Conservation (phyloP, 2,797 vertebrate species). For the Synaphobranchus kaupii region DNA sequence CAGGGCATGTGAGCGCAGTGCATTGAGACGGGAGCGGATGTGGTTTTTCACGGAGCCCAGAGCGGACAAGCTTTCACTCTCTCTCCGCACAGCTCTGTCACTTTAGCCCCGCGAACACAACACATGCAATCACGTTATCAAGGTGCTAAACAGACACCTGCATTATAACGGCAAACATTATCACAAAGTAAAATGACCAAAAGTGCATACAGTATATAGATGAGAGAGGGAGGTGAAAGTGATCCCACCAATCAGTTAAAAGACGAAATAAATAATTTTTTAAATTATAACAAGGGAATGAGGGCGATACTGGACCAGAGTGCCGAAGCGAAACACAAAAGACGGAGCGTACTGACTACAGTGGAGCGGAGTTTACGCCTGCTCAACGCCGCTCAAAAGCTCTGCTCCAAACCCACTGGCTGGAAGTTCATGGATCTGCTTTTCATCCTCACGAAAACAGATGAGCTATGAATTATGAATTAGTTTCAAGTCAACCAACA, state of each 20-base stretch:
- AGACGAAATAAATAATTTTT: not conserved
- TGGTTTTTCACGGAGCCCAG: not conserved
- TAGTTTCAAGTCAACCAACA: not conserved
- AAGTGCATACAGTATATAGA: not conserved
- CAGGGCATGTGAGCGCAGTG: not conserved
- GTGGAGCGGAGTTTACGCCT: not conserved
- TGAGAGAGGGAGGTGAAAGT: not conserved
- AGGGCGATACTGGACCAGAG: not conserved
- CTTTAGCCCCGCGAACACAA: not conserved
- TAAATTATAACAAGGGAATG: not conserved
- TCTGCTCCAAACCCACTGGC: not conserved
- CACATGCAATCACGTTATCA: not conserved
- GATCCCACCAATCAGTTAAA: not conserved
- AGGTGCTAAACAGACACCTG: not conserved
- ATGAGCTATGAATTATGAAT: constrained; percentile 1
- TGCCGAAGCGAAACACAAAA: not conserved
- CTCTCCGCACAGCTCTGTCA: not conserved
- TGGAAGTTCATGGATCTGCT: not conserved
- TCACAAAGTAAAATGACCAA: not conserved
- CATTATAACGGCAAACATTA: not conserved
- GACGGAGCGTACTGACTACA: not conserved
- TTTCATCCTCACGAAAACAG: not conserved
- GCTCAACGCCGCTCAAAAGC: not conserved
- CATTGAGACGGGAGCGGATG: not conserved
- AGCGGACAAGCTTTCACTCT: not conserved